phyloP scores from a whole-genome alignment of 1,140 invertebrate species.

The Battus philenor region DNA sequence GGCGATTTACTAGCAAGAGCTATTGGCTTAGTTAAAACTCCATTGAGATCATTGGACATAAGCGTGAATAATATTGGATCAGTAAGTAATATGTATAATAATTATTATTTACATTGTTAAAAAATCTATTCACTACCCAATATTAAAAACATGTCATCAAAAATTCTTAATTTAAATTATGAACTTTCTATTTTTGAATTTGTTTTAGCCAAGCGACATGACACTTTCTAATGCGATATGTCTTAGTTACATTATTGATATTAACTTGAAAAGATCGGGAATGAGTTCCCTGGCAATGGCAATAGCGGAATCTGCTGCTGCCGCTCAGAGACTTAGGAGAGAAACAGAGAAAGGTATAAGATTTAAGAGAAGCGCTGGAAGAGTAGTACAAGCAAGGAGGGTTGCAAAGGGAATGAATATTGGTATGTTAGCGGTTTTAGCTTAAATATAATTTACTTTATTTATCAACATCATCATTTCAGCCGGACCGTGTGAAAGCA shows the following conservation, averaged over 20 bases:
- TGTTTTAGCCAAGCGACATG: slow-evolving; percentile 52
- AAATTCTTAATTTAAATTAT: slow-evolving; percentile 12
- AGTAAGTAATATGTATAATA: slow-evolving; percentile 41
- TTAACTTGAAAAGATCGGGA: slow-evolving; percentile 66
- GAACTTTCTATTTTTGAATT: slow-evolving; percentile 9
- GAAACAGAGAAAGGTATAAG: slow-evolving; percentile 66
- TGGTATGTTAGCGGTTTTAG: slow-evolving; percentile 32
- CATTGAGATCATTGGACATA: slow-evolving; percentile 55
- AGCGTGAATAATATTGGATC: slow-evolving; percentile 68
- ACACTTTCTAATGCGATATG: slow-evolving; percentile 62
- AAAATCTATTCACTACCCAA: too few species aligned
- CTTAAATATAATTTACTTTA: too few species aligned
- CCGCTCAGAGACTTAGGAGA: slow-evolving; percentile 56
- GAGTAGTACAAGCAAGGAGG: slow-evolving; percentile 58
- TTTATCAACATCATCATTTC: too few species aligned
- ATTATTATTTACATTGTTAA: too few species aligned
- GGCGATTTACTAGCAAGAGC: slow-evolving; percentile 63
- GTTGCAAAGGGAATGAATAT: slow-evolving; percentile 70
- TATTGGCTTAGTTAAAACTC: slow-evolving; percentile 63
- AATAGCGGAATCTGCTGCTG: slow-evolving; percentile 60
- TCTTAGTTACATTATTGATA: slow-evolving; percentile 57
- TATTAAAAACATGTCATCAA: too few species aligned
- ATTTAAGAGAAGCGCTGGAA: slow-evolving; percentile 62
- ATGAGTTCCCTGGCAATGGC: slow-evolving; percentile 59
- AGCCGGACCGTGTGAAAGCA: too few species aligned